phyloP scores from a whole-genome alignment of 2,113 vertebrate species.

The Etia nguti region DNA sequence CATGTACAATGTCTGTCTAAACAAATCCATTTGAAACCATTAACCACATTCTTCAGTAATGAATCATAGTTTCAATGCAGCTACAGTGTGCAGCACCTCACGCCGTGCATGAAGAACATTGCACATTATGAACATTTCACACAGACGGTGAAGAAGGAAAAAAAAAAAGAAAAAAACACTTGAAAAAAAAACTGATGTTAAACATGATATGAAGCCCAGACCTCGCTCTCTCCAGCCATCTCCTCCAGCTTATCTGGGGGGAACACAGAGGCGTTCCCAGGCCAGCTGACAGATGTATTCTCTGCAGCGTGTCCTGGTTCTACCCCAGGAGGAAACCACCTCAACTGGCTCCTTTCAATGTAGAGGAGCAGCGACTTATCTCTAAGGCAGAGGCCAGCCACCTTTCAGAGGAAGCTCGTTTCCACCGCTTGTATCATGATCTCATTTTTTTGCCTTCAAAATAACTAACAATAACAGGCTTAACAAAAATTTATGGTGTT shows the following conservation, averaged over 20 bases:
- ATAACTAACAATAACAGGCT: not conserved
- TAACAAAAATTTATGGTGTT: not conserved
- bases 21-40: not conserved
- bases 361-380: not conserved
- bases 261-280: not conserved
- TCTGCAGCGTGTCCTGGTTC: not conserved
- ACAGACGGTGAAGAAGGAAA: not conserved
- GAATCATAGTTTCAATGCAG: not conserved
- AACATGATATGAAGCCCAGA: not conserved
- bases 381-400: fast-evolving
- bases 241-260: not conserved
- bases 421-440: not conserved
- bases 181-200: not conserved
- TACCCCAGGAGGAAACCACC: not conserved
- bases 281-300: not conserved
- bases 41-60: not conserved
- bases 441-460: not conserved
- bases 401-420: not conserved
- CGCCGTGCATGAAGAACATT: not conserved
- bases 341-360: not conserved
- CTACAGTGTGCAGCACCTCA: not conserved
- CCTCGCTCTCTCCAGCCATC: not conserved
- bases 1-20: not conserved
- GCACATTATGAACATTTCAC: not conserved
- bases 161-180: fast-evolving